Conservation (phyloP, 1,140 invertebrate genomes). For the Dendroctonus ponderosae region DNA sequence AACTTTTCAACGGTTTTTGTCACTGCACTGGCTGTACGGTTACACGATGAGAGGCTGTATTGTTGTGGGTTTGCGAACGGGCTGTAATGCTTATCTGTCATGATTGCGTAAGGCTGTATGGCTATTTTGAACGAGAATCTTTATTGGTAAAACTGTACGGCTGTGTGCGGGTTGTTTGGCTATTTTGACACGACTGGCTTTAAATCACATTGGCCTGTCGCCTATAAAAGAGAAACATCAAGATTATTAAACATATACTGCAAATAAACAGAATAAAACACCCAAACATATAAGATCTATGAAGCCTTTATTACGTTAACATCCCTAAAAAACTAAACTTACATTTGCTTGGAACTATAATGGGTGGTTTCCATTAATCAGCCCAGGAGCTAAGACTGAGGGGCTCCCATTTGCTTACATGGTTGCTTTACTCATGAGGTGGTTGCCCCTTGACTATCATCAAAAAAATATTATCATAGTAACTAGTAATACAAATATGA, state of each 20-base stretch:
- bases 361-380: slow-evolving; percentile 29
- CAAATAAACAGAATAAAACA: slow-evolving; percentile 21
- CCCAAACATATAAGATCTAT: slow-evolving; percentile 1
- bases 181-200: slow-evolving; percentile 24
- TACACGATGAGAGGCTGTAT: slow-evolving; percentile 8
- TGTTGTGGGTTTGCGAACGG: not conserved
- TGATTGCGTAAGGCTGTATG: slow-evolving; percentile 12
- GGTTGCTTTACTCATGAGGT: slow-evolving; percentile 14
- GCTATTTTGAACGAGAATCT: slow-evolving; percentile 8
- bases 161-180: slow-evolving; percentile 3
- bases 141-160: slow-evolving; percentile 19
- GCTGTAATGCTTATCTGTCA: slow-evolving; percentile 7
- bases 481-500: not conserved
- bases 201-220: slow-evolving; percentile 32
- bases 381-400: slow-evolving; percentile 25
- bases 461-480: slow-evolving; percentile 24
- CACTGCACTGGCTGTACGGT: not conserved
- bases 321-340: slow-evolving; percentile 21
- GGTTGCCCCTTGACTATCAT: slow-evolving; percentile 31
- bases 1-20: not conserved
- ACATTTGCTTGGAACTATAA: slow-evolving; percentile 22
- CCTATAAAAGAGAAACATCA: slow-evolving; percentile 35
- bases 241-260: slow-evolving; percentile 21
- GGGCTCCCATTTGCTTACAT: slow-evolving; percentile 15
- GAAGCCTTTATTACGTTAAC: slow-evolving; percentile 25